phyloP scores from a whole-genome alignment of 2,113 vertebrate genomes.

The Aptenodytes forsteri region DNA sequence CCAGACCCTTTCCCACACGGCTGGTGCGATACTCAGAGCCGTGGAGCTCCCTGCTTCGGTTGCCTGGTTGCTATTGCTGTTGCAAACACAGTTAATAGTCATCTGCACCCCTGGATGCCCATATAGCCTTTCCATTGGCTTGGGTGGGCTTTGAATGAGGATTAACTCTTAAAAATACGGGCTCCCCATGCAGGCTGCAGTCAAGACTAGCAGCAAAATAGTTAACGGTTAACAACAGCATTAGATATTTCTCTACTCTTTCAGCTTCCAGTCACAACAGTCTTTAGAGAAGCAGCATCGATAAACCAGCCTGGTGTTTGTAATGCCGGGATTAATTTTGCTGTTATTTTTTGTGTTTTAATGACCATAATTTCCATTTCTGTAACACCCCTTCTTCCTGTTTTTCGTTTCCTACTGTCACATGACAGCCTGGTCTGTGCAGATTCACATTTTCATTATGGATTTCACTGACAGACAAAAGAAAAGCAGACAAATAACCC shows the following conservation, averaged over 20 bases:
- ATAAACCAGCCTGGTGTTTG: neutral
- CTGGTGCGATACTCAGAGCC: neutral
- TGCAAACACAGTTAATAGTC: neutral
- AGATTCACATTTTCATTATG: neutral
- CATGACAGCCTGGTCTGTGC: neutral
- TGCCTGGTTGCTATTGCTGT: neutral
- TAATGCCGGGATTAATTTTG: neutral
- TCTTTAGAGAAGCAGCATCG: neutral
- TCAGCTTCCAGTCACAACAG: neutral
- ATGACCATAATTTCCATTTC: slow-evolving; percentile 10
- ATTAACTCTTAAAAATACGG: neutral
- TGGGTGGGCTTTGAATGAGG: neutral
- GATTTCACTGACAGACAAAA: neutral
- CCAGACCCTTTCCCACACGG: neutral
- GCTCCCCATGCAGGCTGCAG: neutral
- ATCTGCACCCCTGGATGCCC: neutral
- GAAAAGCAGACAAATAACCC: neutral
- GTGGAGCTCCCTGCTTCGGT: accelerated
- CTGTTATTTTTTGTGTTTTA: neutral
- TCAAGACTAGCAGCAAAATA: neutral
- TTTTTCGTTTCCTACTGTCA: neutral
- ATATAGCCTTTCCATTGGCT: neutral
- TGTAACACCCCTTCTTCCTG: neutral
- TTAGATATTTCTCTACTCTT: neutral
- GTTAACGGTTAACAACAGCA: neutral